Conservation (phyloP, 2,797 vertebrate species). For the Melanotaenia nigrans region DNA sequence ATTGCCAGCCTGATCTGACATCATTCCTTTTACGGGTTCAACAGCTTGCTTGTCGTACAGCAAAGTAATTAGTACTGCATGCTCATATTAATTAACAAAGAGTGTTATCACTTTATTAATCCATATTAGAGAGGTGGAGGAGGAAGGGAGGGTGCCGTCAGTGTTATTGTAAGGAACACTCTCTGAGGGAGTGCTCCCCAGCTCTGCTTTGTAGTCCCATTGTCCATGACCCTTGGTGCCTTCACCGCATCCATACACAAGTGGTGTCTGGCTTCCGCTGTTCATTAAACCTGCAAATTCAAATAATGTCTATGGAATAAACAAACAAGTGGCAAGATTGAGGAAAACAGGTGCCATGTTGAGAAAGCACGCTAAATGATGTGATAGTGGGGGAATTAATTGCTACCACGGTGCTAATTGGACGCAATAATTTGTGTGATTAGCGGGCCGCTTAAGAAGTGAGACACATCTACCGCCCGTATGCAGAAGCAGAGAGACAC, state of each 20-base stretch:
- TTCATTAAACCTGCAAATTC: conserved; percentile 95
- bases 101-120: conserved; percentile 98
- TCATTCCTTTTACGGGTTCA: conserved; percentile 81
- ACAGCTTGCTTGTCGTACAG: conserved; percentile 90
- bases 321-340: conserved; percentile 93
- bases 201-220: conserved; percentile 44
- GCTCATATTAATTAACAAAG: conserved; percentile 97
- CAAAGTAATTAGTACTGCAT: conserved; percentile 93
- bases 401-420: conserved; percentile 98
- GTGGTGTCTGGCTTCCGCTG: conserved; percentile 83
- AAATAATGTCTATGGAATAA: conserved; percentile 97
- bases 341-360: conserved; percentile 97
- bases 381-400: conserved; percentile 99
- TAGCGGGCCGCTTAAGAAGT: conserved; percentile 97
- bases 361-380: conserved; percentile 97
- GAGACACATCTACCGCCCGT: conserved; percentile 87
- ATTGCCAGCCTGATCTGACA: conserved; percentile 73
- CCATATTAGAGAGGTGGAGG: conserved; percentile 81
- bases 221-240: conserved; percentile 54
- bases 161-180: conserved; percentile 69
- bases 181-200: conserved; percentile 87
- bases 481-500: conserved; percentile 41
- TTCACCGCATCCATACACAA: conserved; percentile 73
- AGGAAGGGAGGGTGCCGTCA: conserved; percentile 38
- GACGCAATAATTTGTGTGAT: conserved; percentile 99